These are phyloP conservation scores for Sorex fumeus DNA, from an alignment of 2,113 vertebrate genomes.

Conservation along the genomic window DNA sequence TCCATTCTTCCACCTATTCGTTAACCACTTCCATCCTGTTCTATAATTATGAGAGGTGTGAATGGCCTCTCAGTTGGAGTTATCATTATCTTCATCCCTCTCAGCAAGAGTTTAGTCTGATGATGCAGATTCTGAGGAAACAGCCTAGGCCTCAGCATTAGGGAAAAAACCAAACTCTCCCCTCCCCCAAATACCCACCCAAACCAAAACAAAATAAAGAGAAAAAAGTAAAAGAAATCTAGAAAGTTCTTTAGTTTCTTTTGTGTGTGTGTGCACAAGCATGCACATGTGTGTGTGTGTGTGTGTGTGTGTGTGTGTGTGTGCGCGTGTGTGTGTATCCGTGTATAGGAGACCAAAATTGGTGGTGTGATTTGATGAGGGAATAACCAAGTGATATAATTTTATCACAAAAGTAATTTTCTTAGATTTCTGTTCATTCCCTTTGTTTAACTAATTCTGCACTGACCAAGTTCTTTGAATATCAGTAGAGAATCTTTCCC, in stretches of 20 bases:
- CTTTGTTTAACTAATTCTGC: background rate
- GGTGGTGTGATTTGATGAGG: background rate
- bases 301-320: background rate
- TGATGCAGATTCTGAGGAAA: constrained; percentile 74
- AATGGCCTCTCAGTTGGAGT: constrained; percentile 75
- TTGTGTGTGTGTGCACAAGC: background rate
- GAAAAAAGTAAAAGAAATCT: too few species aligned
- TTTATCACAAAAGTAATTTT: constrained; percentile 55
- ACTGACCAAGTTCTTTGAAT: background rate
- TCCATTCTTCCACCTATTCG: background rate
- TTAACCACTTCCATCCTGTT: constrained; percentile 60
- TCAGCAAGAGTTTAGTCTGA: constrained; percentile 74
- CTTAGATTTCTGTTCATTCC: background rate
- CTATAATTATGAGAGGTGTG: constrained; percentile 78
- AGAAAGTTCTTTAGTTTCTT: background rate
- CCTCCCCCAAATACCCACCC: background rate
- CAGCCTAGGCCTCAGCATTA: constrained; percentile 52
- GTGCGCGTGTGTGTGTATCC: background rate
- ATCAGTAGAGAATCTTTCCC: background rate
- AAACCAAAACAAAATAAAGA: too few species aligned
- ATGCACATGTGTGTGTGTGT: background rate
- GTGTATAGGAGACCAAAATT: background rate
- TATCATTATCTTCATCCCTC: constrained; percentile 79
- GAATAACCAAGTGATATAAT: constrained; percentile 22
- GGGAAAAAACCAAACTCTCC: constrained; percentile 41